These are phyloP conservation scores for Phrynocephalus forsythii DNA, from an alignment of 2,797 vertebrate genomes.

Conservation along the genomic window DNA sequence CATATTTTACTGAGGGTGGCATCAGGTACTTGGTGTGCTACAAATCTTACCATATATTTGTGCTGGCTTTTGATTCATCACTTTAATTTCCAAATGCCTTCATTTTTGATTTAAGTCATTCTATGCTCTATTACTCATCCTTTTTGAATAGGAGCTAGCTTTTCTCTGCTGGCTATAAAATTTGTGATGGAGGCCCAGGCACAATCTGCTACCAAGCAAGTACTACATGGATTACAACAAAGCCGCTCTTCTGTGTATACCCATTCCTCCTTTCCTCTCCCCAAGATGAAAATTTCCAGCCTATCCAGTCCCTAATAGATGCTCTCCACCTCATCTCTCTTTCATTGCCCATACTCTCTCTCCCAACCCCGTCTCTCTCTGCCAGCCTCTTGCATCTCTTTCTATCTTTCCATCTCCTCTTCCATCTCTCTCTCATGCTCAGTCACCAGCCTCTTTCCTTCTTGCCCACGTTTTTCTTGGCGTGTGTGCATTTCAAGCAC, in stretches of 20 bases:
- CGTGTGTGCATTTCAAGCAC: not conserved
- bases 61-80: slow-evolving; percentile 20
- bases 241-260: too few species aligned
- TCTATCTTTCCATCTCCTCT: not conserved
- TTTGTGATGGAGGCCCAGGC: slow-evolving; percentile 1
- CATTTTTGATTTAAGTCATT: not conserved
- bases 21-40: slow-evolving; percentile 16
- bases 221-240: not conserved
- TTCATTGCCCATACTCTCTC: not conserved
- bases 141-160: not conserved
- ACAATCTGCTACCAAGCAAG: not conserved
- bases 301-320: not conserved
- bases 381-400: not conserved
- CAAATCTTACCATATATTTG: not conserved
- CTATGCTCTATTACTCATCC: slow-evolving; percentile 18
- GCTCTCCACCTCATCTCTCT: not conserved
- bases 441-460: not conserved
- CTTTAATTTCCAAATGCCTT: slow-evolving; percentile 30
- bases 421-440: not conserved
- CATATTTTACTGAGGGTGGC: not conserved
- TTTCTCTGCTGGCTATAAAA: not conserved
- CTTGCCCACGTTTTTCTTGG: not conserved
- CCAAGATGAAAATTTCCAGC: not conserved
- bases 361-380: not conserved
- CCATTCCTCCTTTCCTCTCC: not conserved